phyloP scores from a whole-genome alignment of 2,797 vertebrate species.

The Chelon labrosus region DNA sequence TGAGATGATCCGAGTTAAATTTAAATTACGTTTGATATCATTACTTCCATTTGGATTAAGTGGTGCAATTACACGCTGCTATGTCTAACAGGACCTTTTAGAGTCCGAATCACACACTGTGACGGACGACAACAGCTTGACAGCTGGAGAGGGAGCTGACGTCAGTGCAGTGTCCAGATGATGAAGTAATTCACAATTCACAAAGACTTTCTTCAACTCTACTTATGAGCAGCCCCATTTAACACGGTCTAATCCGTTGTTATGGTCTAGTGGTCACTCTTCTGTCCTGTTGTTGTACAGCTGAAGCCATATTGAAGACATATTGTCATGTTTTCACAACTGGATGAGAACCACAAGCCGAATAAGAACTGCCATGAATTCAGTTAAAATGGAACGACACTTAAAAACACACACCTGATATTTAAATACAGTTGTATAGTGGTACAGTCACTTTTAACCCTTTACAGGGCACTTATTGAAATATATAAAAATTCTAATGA shows the following conservation, averaged over 20 bases:
- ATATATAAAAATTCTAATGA: too few species aligned
- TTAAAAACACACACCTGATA: background rate
- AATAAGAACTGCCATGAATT: background rate
- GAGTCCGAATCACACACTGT: constrained; percentile 7
- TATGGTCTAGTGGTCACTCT: background rate
- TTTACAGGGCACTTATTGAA: too few species aligned
- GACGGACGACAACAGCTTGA: constrained; percentile 2
- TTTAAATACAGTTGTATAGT: too few species aligned
- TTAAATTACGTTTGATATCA: background rate
- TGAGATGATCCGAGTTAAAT: background rate
- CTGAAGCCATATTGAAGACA: background rate
- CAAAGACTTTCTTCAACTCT: constrained; percentile 18
- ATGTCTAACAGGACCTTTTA: background rate
- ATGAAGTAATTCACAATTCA: constrained; percentile 16
- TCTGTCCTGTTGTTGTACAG: background rate
- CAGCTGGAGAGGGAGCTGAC: constrained; percentile 19
- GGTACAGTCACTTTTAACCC: too few species aligned
- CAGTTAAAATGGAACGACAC: background rate
- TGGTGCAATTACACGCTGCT: background rate
- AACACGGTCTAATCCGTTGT: constrained; percentile 7
- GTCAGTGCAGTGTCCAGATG: background rate
- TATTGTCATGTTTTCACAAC: background rate
- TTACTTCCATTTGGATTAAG: background rate
- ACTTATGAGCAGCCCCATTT: constrained; percentile 12
- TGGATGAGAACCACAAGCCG: background rate